A percentile compares a stretch with the other conserved stretches of the same genome.
Conservation (phyloP, 2,113 vertebrate genomes). For the Nycticorax nycticorax region DNA sequence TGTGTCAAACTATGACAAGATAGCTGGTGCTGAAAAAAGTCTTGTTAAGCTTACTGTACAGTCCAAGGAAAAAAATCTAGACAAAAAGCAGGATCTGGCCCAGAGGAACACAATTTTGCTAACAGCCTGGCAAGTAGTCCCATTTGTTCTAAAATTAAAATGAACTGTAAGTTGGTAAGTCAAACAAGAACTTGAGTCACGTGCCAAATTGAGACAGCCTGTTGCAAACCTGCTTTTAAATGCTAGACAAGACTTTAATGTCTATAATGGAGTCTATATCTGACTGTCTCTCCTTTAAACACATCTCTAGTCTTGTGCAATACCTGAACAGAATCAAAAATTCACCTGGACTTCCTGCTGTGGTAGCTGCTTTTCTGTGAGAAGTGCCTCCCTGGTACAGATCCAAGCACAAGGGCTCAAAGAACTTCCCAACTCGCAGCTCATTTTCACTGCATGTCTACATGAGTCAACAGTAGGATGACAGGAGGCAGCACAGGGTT, state of each 20-base stretch:
- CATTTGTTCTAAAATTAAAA: not conserved
- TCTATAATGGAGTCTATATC: not conserved
- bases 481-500: not conserved
- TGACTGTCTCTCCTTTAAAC: not conserved
- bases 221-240: not conserved
- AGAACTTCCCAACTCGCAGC: not conserved
- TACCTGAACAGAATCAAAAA: not conserved
- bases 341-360: not conserved
- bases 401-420: not conserved
- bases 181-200: not conserved
- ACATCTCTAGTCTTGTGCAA: not conserved
- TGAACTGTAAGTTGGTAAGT: not conserved
- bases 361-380: no score
- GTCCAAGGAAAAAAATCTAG: not conserved
- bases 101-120: not conserved
- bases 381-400: not conserved
- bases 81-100: not conserved
- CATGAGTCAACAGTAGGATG: not conserved
- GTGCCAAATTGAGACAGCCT: not conserved
- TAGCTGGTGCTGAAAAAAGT: not conserved
- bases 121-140: not conserved
- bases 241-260: not conserved
- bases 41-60: not conserved
- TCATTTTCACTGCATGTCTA: not conserved
- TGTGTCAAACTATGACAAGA: not conserved